phyloP scores from a whole-genome alignment of 23 tunicate species.

The Trididemnum nubilum region DNA sequence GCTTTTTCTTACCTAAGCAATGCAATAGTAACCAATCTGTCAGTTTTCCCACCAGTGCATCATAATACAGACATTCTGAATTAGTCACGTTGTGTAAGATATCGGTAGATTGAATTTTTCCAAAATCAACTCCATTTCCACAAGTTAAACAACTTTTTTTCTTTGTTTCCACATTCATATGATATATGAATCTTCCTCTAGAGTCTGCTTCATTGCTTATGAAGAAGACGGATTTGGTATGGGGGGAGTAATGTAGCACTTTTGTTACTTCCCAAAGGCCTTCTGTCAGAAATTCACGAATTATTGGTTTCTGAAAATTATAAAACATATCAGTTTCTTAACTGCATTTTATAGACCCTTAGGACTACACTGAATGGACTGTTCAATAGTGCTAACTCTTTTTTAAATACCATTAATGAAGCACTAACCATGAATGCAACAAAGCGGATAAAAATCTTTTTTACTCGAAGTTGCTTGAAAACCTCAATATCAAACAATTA shows the following conservation, averaged over 20 bases:
- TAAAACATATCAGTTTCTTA: too few species aligned
- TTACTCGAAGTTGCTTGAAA: too few species aligned
- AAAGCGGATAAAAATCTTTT: too few species aligned
- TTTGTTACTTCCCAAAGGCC: slow-evolving; percentile 85
- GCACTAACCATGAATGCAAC: too few species aligned
- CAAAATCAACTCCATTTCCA: not conserved
- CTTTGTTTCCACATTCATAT: not conserved
- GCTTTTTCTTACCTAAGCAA: slow-evolving; percentile 65
- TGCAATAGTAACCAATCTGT: slow-evolving; percentile 53
- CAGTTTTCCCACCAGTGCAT: slow-evolving; percentile 40
- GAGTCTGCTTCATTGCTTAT: slow-evolving; percentile 67
- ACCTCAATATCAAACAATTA: too few species aligned
- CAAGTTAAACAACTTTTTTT: slow-evolving; percentile 52
- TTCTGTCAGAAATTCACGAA: slow-evolving; percentile 41
- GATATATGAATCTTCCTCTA: slow-evolving; percentile 62
- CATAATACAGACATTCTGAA: slow-evolving; percentile 41
- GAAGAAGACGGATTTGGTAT: slow-evolving; percentile 39
- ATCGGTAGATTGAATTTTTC: not conserved
- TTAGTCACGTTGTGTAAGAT: not conserved
- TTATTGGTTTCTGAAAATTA: slow-evolving; percentile 61
- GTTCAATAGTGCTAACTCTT: too few species aligned
- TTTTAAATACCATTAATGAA: too few species aligned
- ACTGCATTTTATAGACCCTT: too few species aligned
- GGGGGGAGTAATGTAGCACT: slow-evolving; percentile 50
- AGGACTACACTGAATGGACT: too few species aligned